These are phyloP conservation scores for Porites lobata DNA, from an alignment of 92 coral and sea anemone genomes.

Conservation along the genomic window DNA sequence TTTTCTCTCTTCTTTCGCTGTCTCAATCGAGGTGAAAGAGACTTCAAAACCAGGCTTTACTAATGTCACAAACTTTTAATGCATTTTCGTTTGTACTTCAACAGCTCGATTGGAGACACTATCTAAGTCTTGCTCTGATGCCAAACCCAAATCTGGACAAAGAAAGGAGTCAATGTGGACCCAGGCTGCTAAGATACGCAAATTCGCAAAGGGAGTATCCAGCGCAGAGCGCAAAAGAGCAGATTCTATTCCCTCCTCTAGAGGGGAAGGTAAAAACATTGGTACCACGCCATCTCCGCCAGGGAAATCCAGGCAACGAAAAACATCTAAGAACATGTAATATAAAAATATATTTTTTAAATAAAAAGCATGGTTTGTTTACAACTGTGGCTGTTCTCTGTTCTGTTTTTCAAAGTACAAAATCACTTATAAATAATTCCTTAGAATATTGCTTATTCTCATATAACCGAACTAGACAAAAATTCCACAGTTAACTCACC, in stretches of 20 bases:
- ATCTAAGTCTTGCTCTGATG: constrained; percentile 69
- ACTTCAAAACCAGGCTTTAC: not conserved
- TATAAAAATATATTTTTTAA: not conserved
- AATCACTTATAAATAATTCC: too few relatives aligned
- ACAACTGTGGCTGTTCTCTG: not conserved
- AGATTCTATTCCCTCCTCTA: constrained; percentile 56
- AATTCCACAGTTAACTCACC: too few relatives aligned
- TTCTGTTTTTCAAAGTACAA: not conserved
- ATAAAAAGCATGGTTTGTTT: not conserved
- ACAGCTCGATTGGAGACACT: constrained; percentile 85
- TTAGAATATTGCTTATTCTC: too few relatives aligned
- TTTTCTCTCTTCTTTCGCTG: too few relatives aligned
- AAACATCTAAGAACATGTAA: constrained; percentile 24
- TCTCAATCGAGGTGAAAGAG: too few relatives aligned
- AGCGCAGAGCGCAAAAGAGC: constrained; percentile 77
- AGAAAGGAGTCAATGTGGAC: constrained; percentile 81
- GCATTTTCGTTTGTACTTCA: not conserved
- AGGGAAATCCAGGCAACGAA: constrained; percentile 57
- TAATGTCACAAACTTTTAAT: not conserved
- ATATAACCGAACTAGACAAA: too few relatives aligned
- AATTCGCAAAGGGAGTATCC: constrained; percentile 42
- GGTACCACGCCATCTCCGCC: constrained; percentile 61
- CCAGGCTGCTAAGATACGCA: constrained; percentile 55
- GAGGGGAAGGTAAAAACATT: constrained; percentile 52
- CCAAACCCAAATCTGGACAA: constrained; percentile 68